Evolutionary conservation across 1,140 invertebrate genomes (phyloP), one percentile per base, ranked within the genome.

Genomic region (Sminthurides bifidus): DNA sequence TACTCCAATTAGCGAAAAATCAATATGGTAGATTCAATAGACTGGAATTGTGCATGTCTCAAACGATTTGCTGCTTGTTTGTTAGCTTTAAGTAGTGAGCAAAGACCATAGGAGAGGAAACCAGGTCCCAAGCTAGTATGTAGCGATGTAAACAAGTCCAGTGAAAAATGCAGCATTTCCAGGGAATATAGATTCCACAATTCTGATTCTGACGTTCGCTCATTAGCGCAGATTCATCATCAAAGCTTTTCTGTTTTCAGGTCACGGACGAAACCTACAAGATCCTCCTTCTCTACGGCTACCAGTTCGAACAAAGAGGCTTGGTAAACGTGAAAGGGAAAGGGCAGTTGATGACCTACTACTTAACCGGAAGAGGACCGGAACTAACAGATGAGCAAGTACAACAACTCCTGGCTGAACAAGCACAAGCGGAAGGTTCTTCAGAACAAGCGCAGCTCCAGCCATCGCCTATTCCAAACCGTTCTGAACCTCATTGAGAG

Each of bases 271-370:
- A 94, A 69, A 94, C 90, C 0, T 83, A 83, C 61, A 75, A 81
- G 56, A 92, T 94, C 61, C 73, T 94, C 1, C 78, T 88, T 67
- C 76, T 81, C 37, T 94, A 91, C 68, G 87, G 87, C 2, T 95
- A 89, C 68, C 81, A 81, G 40, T 95, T 94, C 70, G 86, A 90
- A 68, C 88, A 92, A 66, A 78, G 91, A 1, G 91, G 92, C 2
- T 72, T 93, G 37, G 88, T 96, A 0, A 81, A 84, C 4, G 90
- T 96, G 3, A 96, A 95, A 69, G 91, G 92, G 41, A 95, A 95
- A 71, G 92, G 92, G 3, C 87, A 94, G 70, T 76, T 96, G 14
- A 85, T 92, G 80, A 96, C 92, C 0, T 94, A 92, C 70, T 95
- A 93, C 70, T 73, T 97, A 30, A 75, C 83, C 55, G 84, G 83